A percentile compares a stretch with the other conserved stretches of the same genome.
These are phyloP conservation scores for Cryptocephalus moraei DNA, from an alignment of 2,888 invertebrate species.

Conservation along the genomic window DNA sequence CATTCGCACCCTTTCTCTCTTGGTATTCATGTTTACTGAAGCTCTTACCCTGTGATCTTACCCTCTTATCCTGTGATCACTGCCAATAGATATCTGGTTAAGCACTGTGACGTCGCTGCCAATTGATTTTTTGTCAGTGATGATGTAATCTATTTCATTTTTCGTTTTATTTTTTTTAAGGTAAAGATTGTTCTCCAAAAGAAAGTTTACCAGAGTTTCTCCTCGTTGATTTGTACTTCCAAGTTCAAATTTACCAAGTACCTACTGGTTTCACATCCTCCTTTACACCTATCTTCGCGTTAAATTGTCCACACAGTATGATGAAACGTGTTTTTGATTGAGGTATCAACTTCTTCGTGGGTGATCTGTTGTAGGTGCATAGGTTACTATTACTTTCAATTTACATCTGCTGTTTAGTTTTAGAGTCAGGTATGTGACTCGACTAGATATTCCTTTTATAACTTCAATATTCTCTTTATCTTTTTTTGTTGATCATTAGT, in stretches of 20 bases:
- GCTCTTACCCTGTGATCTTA: too few species aligned
- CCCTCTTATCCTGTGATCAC: background rate
- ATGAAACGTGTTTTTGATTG: background rate
- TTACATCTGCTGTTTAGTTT: too few species aligned
- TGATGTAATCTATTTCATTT: constrained; percentile 1
- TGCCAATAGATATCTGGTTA: background rate
- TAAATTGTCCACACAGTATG: background rate
- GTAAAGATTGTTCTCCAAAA: background rate
- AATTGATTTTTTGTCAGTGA: constrained; percentile 1
- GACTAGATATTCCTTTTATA: too few species aligned
- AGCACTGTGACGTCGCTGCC: constrained; percentile 1
- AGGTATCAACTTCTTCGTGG: background rate
- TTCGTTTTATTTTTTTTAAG: background rate
- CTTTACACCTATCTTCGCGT: background rate
- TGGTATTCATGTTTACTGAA: background rate
- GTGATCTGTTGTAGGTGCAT: background rate
- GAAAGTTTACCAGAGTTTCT: background rate
- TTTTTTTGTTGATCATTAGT: too few species aligned
- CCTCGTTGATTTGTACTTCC: too few species aligned
- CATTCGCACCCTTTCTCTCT: too few species aligned
- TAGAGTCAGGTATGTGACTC: background rate
- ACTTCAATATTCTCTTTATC: background rate
- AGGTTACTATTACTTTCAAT: too few species aligned
- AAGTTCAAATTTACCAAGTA: too few species aligned
- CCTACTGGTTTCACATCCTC: background rate